phyloP scores from a whole-genome alignment of 2,113 vertebrate genomes.

The Penelope pileata region DNA sequence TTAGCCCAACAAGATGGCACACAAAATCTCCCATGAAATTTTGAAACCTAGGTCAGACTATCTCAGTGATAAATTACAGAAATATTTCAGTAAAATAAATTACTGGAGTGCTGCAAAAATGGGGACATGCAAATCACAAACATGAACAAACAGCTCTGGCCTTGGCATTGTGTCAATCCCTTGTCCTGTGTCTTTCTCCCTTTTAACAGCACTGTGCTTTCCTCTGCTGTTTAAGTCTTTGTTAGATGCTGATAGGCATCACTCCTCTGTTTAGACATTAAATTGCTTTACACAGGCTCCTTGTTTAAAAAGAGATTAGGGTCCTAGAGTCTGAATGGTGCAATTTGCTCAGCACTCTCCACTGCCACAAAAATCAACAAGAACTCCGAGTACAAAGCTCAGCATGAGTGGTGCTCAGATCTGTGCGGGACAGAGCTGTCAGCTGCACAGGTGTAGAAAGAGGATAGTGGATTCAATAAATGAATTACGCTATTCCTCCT shows the following conservation, averaged over 20 bases:
- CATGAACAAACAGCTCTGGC: neutral
- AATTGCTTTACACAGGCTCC: slow-evolving; percentile 35
- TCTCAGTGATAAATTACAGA: rapidly evolving
- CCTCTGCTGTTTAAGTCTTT: slow-evolving; percentile 10
- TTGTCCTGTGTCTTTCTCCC: neutral
- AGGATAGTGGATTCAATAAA: neutral
- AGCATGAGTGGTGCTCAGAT: neutral
- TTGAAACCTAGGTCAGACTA: neutral
- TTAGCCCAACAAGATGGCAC: neutral
- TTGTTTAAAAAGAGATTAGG: slow-evolving; percentile 46
- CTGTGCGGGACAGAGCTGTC: neutral
- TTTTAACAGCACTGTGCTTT: neutral
- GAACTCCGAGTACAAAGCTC: neutral
- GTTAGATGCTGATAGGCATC: slow-evolving; percentile 16
- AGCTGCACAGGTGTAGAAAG: neutral
- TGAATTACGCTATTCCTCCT: neutral
- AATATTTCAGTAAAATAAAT: neutral
- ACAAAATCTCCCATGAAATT: neutral
- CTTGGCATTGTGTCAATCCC: neutral
- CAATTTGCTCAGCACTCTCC: slow-evolving; percentile 26
- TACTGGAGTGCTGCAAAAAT: neutral
- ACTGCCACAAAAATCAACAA: neutral
- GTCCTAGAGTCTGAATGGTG: slow-evolving; percentile 8
- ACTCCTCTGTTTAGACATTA: slow-evolving; percentile 32
- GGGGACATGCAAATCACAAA: neutral